Evolutionary conservation across 23 tunicate species (phyloP), one percentile per base, ranked within the genome.

Genomic region (Halocynthia aurantium): DNA sequence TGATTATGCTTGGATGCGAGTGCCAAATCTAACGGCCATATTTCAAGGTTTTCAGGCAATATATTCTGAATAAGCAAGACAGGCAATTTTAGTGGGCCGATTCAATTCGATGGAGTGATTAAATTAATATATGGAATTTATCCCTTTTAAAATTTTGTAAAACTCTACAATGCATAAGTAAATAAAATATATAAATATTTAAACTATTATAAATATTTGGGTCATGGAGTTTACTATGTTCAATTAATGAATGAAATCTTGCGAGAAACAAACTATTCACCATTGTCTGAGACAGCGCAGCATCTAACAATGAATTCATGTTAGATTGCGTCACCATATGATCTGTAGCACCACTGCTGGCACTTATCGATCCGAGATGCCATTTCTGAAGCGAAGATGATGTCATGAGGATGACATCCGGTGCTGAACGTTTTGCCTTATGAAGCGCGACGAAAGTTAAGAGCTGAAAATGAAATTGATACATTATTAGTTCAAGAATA

Each of bases 21-120:
- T 62, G 44, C 55, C 44, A 85, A 57, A 70, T 90, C 97, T 52
- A 90, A 66, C 13, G 97, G 85, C 83, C 83, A 85, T 69, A 89
- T 58, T 55, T 69, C 54, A 22, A 79, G 57, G 55, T 62, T 31
- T 4, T 4, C 44, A 31, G 44, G 44, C 44, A 31, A 31, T 31
- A 31, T 31, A 31, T 31, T 4, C 44, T 31, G 44, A 4, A 31
- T 31, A 31, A 31, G 44, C 44, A 31, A 31, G 44, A 31, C 44
- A 31, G 4, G 44, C 44, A 31, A 31, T 31, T 31, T 31, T 31
- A 31, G 44, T 31, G 44, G 44, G 44, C 44, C 4, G 44, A 31
- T 31, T 31, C 4, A 31, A 31, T 31, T 31, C 44, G 4, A 31
- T n/a, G n/a, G 44, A 31, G 44, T 1, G 44, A 31, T 31, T 31